Conservation (phyloP, 2,113 vertebrate genomes). For the Lutjanus erythropterus region DNA sequence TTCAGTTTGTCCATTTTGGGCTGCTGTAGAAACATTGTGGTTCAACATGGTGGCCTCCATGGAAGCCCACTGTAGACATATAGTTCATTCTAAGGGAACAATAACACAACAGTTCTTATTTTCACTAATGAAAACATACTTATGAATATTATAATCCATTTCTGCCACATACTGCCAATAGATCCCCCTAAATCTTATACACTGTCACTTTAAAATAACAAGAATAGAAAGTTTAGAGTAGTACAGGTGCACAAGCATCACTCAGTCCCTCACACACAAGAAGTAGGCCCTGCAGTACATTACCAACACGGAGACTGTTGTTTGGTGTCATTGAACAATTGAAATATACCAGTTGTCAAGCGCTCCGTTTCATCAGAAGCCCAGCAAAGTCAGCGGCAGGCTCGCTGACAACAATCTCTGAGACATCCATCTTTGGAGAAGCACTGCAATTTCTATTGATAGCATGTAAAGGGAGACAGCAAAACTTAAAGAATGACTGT, state of each 20-base stretch:
- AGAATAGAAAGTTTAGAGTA: constrained; percentile 11
- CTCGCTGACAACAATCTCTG: constrained; percentile 78
- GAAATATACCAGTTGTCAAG: constrained; percentile 75
- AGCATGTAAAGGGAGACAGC: constrained; percentile 76
- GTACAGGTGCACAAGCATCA: background rate
- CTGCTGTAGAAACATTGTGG: no score
- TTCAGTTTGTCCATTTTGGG: no score
- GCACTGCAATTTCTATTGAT: constrained; percentile 77
- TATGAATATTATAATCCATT: no score
- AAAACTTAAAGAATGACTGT: constrained; percentile 83
- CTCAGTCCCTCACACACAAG: constrained; percentile 21
- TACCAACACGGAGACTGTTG: constrained; percentile 56
- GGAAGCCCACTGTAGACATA: no score
- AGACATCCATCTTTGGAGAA: constrained; percentile 81
- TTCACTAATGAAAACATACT: no score
- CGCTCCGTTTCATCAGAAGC: constrained; percentile 74
- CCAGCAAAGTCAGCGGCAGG: constrained; percentile 69
- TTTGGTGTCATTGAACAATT: constrained; percentile 75
- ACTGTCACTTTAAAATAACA: no score
- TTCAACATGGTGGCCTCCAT: no score
- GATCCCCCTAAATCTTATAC: no score
- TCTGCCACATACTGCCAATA: no score
- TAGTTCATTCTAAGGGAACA: no score
- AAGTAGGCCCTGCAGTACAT: constrained; percentile 58
- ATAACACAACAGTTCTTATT: no score